Evolutionary conservation across 23 tunicate genomes (phyloP), one percentile per base, ranked within the genome.

Genomic region (Styela plicata): DNA sequence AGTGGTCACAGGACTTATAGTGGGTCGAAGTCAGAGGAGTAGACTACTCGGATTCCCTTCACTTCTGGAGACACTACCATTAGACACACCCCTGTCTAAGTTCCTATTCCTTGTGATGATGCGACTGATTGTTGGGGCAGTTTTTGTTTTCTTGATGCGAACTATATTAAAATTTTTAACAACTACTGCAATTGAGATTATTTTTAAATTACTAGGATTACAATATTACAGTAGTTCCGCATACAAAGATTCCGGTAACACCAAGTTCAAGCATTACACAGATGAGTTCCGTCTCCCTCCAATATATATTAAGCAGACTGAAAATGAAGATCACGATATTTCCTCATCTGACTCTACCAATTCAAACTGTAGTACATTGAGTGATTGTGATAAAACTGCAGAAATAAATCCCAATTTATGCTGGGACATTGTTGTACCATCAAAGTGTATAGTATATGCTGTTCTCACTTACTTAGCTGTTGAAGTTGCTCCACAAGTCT

Each of bases 341-440:
- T 53, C 66, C 21, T 76, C 81, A 0, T 36, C 81, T 16, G 66
- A 52, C 0, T 53, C 31, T 17, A 44, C 63, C 22, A 24, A 2
- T 76, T 36, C 81, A 44, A 77, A 65, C 34, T 75, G 67, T 80
- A 64, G 28, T 21, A 3, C 70, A 18, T 29, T 52, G 24, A 73
- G 24, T 27, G 86, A 82, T 5, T n/a, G n/a, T n/a, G 63, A 70
- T 74, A 80, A 69, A 83, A 78, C 90, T 62, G 34, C 83, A 30
- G 61, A 67, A 31, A 62, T 65, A 19, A 82, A 82, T 63, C 70
- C 32, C 27, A 35, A 83, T 85, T 80, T 79, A 23, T 74, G 82
- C 3, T 95, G 99, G 99, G 96, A 95, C 65, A 26, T 83, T 0
- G 95, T 71, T 2, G 74, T 90, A 5, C 99, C 99, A 3, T 83